Base-by-base conservation (phyloP, 2,888 invertebrate species). In the Ligdia adustata region DNA sequence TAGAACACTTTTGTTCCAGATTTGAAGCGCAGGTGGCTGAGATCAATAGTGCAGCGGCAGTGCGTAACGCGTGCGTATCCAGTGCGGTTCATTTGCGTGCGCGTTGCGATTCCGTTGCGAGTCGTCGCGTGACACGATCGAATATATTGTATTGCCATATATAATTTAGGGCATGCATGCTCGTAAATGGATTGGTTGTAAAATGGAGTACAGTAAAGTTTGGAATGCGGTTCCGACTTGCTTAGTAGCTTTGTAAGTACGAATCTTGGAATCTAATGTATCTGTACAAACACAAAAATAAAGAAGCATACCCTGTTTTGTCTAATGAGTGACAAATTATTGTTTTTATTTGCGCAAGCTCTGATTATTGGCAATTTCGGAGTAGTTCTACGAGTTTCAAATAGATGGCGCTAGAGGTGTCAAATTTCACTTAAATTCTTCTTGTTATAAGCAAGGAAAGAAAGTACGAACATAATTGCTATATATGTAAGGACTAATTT, bases 391-490 rank as follows among this genome's bases (percentile, higher is more conserved):
- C 77, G 69, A 73, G 58, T 70, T 60, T 37, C 6, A 60, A 37
- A 59, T 69, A 80, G 82, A 77, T 82, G 78, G 70, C 76, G 69
- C 33, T 63, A 68, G n/a, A 4, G 9, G 54, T 37, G 9, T 16
- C 14, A 15, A 22, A 24, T 9, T 9, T 27, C 1, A 18, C 13
- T 1, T 0, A 7, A 6, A 22, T 4, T 22, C 1, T 22, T 22
- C 6, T 22, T n/a, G 6, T 22, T 22, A n/a, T 22, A 7, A 1
- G 22, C 22, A 7, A 16, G 3, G 5, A 18, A 1, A 3, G 9
- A 20, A 11, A 12, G 6, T 5, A 9, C 1, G 6, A 1, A 1
- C 6, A 11, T 13, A 34, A 20, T 22, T 13, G 4, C 11, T 24
- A 15, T n/a, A 11, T 1, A 7, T 35, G 9, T 22, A 31, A 15